Evolutionary conservation across 2,797 vertebrate species (phyloP), one percentile per base, ranked within the genome.

Genomic region (Lacerta agilis): DNA sequence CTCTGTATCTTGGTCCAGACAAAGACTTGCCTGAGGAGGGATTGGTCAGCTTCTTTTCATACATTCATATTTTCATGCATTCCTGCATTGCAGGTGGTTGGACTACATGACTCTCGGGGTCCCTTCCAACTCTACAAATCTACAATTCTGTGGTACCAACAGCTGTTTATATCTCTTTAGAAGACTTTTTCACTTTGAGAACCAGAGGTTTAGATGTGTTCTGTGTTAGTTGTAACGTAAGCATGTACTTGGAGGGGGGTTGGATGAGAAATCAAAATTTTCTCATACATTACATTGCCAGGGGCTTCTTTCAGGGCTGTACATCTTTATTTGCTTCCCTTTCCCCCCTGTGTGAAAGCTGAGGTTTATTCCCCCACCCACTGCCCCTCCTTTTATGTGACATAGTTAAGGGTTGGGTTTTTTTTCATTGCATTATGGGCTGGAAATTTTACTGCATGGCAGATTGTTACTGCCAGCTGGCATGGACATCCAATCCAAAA

Each of bases 401-500:
- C 29, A 49, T 23, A 86, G 29, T 75, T 77, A 89, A 5, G 45
- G 79, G 78, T 90, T 92, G 91, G 61, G 11, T 1, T 73, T 73
- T 61, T 88, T 91, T 90, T 93, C 75, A 93, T 86, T 95, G 66
- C 29, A 80, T 11, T 87, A 8, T 87, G 76, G 25, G 88, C 90
- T 91, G 36, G 45, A 82, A 89, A 88, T 92, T 91, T 93, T 89
- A 58, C 67, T 84, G 29, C 49, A 77, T 90, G 82, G 73, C 80
- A 87, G 20, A 71, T 89, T 92, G 89, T 79, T 38, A 84, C n/a
- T 78, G 75, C 79, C 85, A 88, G 89, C 88, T 94, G 92, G 67
- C 88, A 81, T 84, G 41, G 25, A 82, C 61, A 77, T 83, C 71
- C 71, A 88, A 81, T 92, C 87, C 88, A 88, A 95, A 95, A 87